Evolutionary conservation across 35 echinoderm and acorn worm genomes (phyloP), one percentile per base, ranked within the genome.

Genomic region (Lytechinus pictus): DNA sequence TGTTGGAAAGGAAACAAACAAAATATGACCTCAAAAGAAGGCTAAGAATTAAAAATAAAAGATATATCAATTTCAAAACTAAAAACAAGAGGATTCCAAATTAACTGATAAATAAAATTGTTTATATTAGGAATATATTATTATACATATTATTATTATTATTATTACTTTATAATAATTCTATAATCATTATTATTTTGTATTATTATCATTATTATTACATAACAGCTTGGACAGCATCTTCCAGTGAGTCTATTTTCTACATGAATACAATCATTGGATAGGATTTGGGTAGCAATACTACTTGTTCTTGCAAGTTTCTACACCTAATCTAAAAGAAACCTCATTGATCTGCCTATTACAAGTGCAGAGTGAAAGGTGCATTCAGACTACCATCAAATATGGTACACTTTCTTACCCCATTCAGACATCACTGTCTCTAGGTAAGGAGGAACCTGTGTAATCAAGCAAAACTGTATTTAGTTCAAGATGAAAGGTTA

Each of bases 401-500:
- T n/a, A 24, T 2, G 33, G 33, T 44, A n/a, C 66, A 5, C 66
- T 79, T 79, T 79, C 66, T 79, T 79, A 79, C 66, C 66, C 66
- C 66, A 79, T 16, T 79, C 66, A 79, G 66, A 79, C 66, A 79
- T 79, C 16, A 24, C 66, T 79, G 66, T 79, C 66, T 79, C 66
- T 79, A 79, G 66, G 66, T 79, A 79, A 24, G 66, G 66, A 79
- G n/a, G 66, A 79, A 79, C 66, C 66, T 79, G 66, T 79, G 66
- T 79, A 24, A 79, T 24, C 19, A 79, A 79, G 19, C 66, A 79
- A 79, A 79, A 79, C 66, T 79, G 7, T 79, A 79, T 79, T 79
- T 7, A 79, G 66, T n/a, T 79, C 3, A 79, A 79, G 66, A 14
- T 24, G 2, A 79, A 79, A 79, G 66, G 19, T 24, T 24, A 79